These are phyloP conservation scores for Philaethria dido DNA, from an alignment of 2,888 invertebrate genomes.

Conservation along the genomic window DNA sequence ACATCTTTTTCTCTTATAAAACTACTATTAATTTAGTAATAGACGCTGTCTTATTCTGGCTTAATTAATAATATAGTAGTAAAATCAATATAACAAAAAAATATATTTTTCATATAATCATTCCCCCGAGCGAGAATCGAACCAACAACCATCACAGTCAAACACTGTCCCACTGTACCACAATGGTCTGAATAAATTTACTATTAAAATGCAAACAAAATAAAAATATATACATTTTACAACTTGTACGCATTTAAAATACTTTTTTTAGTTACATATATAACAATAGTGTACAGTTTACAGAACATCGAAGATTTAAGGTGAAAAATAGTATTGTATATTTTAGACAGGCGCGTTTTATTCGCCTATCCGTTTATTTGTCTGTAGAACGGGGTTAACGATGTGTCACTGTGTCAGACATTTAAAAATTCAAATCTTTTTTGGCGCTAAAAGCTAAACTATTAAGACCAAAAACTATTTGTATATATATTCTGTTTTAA, in stretches of 20 bases:
- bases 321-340: slow-evolving; percentile 25
- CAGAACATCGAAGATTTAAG: slow-evolving; percentile 13
- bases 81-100: too few species aligned
- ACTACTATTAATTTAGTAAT: too few species aligned
- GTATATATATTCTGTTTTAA: background rate
- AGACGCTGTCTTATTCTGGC: too few species aligned
- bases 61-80: too few species aligned
- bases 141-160: too few species aligned
- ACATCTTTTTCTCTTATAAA: too few species aligned
- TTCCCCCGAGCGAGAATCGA: too few species aligned
- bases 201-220: background rate
- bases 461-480: too few species aligned
- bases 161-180: too few species aligned
- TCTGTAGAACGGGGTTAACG: slow-evolving; percentile 20
- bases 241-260: background rate
- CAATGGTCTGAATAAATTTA: background rate
- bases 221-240: background rate
- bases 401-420: slow-evolving; percentile 25
- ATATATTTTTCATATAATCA: too few species aligned
- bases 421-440: slow-evolving; percentile 16
- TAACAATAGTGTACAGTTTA: background rate
- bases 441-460: background rate
- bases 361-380: slow-evolving; percentile 25
- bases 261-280: background rate
- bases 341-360: slow-evolving; percentile 23